Evolutionary conservation across 2,888 invertebrate genomes (phyloP).

Genomic region (Tetranychus truncatus): DNA sequence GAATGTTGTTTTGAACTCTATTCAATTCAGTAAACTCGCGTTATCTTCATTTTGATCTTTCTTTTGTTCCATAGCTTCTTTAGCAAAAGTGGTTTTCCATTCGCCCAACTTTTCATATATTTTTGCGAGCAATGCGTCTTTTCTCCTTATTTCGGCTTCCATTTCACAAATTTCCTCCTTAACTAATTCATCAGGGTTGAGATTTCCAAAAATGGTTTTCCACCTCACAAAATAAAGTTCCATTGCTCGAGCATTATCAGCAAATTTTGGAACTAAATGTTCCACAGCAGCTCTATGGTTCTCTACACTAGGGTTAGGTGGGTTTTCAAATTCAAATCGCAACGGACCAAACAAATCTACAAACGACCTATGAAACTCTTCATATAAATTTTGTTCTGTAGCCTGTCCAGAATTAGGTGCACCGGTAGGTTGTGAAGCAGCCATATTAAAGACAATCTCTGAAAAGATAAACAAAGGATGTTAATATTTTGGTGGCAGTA

Average conservation of each 20-base stretch:
- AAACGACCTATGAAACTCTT: not conserved
- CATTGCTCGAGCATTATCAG: constrained; percentile 3
- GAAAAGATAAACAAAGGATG: too few species aligned
- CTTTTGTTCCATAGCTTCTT: not conserved
- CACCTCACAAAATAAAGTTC: not conserved
- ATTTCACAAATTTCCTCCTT: not conserved
- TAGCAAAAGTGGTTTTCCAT: not conserved
- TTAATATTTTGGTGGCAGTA: too few species aligned
- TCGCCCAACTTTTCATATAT: not conserved
- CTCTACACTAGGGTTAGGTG: not conserved
- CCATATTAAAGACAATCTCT: too few species aligned
- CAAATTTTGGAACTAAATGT: not conserved
- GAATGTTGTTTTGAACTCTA: too few species aligned
- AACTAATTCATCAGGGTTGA: not conserved
- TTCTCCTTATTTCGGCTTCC: constrained; percentile 3
- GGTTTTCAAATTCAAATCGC: not conserved
- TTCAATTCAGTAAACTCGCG: not conserved
- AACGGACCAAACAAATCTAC: not conserved
- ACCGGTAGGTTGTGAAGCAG: not conserved
- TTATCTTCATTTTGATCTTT: not conserved
- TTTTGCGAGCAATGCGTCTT: not conserved
- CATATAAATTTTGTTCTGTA: not conserved
- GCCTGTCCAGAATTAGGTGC: not conserved
- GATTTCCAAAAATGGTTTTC: not conserved
- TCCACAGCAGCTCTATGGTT: not conserved